A percentile compares a stretch with the other conserved stretches of the same genome.
Evolutionary conservation across 2,113 vertebrate genomes (phyloP).

Genomic region (Microtus montanus): DNA sequence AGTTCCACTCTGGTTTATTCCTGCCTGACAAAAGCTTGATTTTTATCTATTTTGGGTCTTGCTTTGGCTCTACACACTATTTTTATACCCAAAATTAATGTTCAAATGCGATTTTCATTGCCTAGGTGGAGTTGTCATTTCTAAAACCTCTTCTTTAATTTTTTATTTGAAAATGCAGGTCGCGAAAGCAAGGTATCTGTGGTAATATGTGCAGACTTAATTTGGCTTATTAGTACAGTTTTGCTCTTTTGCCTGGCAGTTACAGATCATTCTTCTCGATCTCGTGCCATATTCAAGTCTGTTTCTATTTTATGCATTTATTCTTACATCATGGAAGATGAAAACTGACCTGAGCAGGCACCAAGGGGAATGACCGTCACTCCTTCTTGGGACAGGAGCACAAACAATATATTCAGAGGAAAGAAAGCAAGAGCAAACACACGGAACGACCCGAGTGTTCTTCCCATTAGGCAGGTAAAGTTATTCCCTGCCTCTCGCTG

Average conservation of each 20-base stretch:
- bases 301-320: neutral
- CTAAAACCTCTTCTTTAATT: neutral
- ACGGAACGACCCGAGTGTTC: constrained; percentile 46
- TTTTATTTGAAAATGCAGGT: neutral
- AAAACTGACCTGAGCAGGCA: neutral
- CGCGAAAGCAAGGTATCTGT: neutral
- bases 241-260: neutral
- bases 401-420: constrained; percentile 22
- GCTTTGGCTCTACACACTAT: neutral
- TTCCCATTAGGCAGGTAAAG: constrained; percentile 69
- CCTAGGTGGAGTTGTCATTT: neutral
- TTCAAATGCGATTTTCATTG: neutral
- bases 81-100: constrained; percentile 42
- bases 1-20: neutral
- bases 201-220: neutral
- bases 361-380: neutral
- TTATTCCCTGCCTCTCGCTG: constrained; percentile 72
- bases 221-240: neutral
- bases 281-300: neutral
- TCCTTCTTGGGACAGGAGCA: constrained; percentile 30
- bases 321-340: constrained; percentile 2
- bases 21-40: neutral
- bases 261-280: constrained; percentile 38
- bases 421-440: constrained; percentile 51
- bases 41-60: constrained; percentile 7